Evolutionary conservation across 2,113 vertebrate genomes (phyloP), one percentile per base, ranked within the genome.

Genomic region (Calonectris borealis): DNA sequence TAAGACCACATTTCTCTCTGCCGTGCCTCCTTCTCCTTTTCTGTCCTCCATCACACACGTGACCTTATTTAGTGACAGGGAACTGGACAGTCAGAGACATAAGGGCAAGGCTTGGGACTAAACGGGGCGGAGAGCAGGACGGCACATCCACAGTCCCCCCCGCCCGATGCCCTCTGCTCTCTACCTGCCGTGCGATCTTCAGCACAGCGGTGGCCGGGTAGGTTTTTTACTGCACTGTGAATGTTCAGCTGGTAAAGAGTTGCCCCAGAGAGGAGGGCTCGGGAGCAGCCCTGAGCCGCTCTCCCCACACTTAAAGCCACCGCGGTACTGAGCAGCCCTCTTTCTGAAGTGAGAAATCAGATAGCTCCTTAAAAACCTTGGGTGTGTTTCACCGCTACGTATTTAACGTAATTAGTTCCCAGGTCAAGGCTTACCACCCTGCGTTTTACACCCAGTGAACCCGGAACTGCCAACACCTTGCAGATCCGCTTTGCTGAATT

Each of bases 141-240:
- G 73, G 58, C 16, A 44, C 22, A 61, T 44, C 61, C 58, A 17
- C 26, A 19, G 66, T 49, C 8, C 25, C 7, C 44, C 36, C 9
- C 3, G 8, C 31, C 17, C 0, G 0, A 16, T 79, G 65, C 16
- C 31, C 34, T 42, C 75, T 85, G n/a, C 55, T 87, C n/a, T 14
- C 42, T 64, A 4, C 29, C 62, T 73, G 69, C 68, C 1, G 0
- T 40, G 36, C 2, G 2, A 26, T 27, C 1, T 0, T 36, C 64
- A 44, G 57, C 46, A 57, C n/a, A 34, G 85, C 16, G 2, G 55
- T 24, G 5, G 6, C 27, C 68, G 61, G 14, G 34, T 42, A 16
- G 25, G 20, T 10, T 88, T 73, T 83, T 55, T 69, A 16, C 49
- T 68, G 31, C 42, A 16, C 14, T 5, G 0, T 66, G 83, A 57